Evolutionary conservation across 1,140 invertebrate genomes (phyloP), one percentile per base, ranked within the genome.

Genomic region (Ectropis grisescens): DNA sequence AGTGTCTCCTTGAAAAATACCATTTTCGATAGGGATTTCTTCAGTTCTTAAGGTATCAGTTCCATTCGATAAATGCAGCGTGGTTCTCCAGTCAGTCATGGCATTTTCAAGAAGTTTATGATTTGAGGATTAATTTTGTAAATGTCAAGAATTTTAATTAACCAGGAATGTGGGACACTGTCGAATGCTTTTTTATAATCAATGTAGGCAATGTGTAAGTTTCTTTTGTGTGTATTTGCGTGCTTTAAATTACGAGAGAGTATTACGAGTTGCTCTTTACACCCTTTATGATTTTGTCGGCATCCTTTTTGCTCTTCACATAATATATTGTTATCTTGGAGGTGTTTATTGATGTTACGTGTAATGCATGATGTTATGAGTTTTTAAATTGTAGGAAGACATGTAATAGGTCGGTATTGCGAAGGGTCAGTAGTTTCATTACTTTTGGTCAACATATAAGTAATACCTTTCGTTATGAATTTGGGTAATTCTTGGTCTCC

Each of bases 251-350:
- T 8, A n/a, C 10, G 11, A 2, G 34, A 28, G 19, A 29, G 26
- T 11, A 36, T 36, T 8, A 22, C n/a, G 2, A 35, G 10, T 22
- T 31, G 33, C 13, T 35, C 33, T 19, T 36, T 36, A 22, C 33
- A 29, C 0, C 34, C 54, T 22, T 35, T 27, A 22, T 38, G 28
- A 1, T 38, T 24, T 30, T 12, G 16, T 10, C 40, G 13, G 22
- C 53, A 60, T 0, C 50, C 43, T 23, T 53, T 54, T 31, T 60
- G 57, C 30, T 54, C 39, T 32, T 44, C 28, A 14, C 41, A 13
- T 23, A 57, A 10, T 2, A 43, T 25, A 22, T 47, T 40, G 28
- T 54, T 25, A 2, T 29, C 8, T 12, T 34, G 22, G n/a, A 41
- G 9, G 13, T 41, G 32, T 11, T 9, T 15, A 30, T 24, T 24